Percentiles rank a stretch among this genome's conserved stretches.
Evolutionary conservation across 2,797 vertebrate species (phyloP).

Genomic region (Anabacerthia variegaticeps): DNA sequence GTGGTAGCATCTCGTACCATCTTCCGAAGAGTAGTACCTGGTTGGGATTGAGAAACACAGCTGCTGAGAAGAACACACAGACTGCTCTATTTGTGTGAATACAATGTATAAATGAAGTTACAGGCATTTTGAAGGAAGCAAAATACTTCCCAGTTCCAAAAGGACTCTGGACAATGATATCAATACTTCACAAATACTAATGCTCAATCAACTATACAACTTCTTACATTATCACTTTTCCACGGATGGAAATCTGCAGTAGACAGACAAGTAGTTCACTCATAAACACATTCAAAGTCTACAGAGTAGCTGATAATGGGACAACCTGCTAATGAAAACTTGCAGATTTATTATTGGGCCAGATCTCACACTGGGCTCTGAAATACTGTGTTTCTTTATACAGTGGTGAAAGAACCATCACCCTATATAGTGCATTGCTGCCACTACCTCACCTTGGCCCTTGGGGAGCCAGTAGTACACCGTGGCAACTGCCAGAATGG

Average conservation of each 20-base stretch:
- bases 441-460: slow-evolving; percentile 83
- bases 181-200: neutral
- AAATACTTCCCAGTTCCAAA: neutral
- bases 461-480: slow-evolving; percentile 90
- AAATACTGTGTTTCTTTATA: neutral
- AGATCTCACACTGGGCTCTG: neutral
- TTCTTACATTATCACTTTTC: neutral
- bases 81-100: neutral
- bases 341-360: neutral
- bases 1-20: slow-evolving; percentile 82
- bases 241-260: neutral
- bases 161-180: neutral
- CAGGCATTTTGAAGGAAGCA: neutral
- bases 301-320: neutral
- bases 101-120: neutral
- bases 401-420: neutral
- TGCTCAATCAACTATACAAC: neutral
- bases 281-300: neutral
- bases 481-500: slow-evolving; percentile 79
- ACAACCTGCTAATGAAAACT: neutral
- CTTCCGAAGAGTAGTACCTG: slow-evolving; percentile 85
- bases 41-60: neutral
- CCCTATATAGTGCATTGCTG: neutral
- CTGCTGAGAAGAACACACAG: neutral
- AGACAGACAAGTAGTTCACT: neutral